Evolutionary conservation across 37 sponge, comb jelly and placozoan species (phyloP), one percentile per base, ranked within the genome.

Genomic region (Hormiphora californensis): DNA sequence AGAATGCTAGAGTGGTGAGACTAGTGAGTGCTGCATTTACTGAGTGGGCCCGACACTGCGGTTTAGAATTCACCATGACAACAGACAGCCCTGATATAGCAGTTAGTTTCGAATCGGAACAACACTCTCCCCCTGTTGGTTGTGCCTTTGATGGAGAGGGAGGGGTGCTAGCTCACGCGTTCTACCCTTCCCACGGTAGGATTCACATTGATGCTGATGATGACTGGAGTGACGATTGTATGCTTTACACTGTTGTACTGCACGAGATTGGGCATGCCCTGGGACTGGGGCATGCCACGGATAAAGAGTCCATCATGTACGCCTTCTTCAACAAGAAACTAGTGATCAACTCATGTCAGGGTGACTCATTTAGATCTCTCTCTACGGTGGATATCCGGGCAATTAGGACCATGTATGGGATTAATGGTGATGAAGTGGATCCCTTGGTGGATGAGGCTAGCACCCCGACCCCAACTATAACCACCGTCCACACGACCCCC

Each of bases 221-320:
- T 43, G 81, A 73, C 25, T 73, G 81, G 81, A 19, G 23, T 3
- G 11, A 40, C 27, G 38, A 73, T 19, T 73, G 81, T 41, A 36
- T 40, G 23, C 81, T 73, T 2, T 33, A 73, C 38, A 43, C 81
- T 4, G 81, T 73, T 4, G 81, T 46, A 7, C 81, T 73, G 1
- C 81, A 73, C 81, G 81, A 73, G 81, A 73, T 73, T 0, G 81
- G 81, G 4, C 81, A 73, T n/a, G 30, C 43, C 19, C 81, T 73
- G 46, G 81, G 81, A 9, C 46, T 73, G 27, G 81, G 81, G 43
- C 81, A 73, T 30, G 21, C 36, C 81, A 43, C 43, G 28, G 17
- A 73, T 19, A 27, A 33, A 7, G 5, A 22, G 28, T 73, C 81
- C 44, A 73, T 73, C 81, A 73, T 73, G 81, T 73, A 43, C 23